Evolutionary conservation across 2,113 vertebrate genomes (phyloP).

Genomic region (Passer domesticus): DNA sequence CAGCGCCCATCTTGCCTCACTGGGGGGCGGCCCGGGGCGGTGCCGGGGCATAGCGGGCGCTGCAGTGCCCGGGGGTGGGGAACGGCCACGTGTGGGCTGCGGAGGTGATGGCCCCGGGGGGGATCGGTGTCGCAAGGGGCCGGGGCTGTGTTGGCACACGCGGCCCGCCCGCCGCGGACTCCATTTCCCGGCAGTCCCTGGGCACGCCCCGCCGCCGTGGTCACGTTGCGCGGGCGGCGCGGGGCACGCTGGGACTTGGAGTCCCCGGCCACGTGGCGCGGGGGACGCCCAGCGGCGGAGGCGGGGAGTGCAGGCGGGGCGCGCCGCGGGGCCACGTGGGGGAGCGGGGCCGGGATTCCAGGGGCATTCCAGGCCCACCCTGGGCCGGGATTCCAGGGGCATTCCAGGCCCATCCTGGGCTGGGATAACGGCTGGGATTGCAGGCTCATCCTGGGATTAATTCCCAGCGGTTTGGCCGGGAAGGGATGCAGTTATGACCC

Average conservation of each 20-base stretch:
- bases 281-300: not conserved
- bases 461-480: fast-evolving
- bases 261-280: not conserved
- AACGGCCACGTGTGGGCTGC: not conserved
- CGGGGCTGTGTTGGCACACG: not conserved
- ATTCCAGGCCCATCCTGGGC: too few species aligned
- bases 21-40: not conserved
- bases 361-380: fast-evolving
- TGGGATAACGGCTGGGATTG: too few species aligned
- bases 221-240: not conserved
- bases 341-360: not conserved
- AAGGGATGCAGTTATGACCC: fast-evolving
- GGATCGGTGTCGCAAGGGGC: not conserved
- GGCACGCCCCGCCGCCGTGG: fast-evolving
- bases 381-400: too few species aligned
- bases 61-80: not conserved
- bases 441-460: too few species aligned
- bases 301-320: fast-evolving
- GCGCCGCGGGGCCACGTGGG: not conserved
- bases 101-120: not conserved
- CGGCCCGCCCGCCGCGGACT: not conserved
- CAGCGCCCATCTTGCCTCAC: not conserved
- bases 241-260: not conserved
- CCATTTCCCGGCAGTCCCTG: not conserved
- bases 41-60: not conserved